phyloP scores from a whole-genome alignment of 2,113 vertebrate species.

The Corvus cornix region DNA sequence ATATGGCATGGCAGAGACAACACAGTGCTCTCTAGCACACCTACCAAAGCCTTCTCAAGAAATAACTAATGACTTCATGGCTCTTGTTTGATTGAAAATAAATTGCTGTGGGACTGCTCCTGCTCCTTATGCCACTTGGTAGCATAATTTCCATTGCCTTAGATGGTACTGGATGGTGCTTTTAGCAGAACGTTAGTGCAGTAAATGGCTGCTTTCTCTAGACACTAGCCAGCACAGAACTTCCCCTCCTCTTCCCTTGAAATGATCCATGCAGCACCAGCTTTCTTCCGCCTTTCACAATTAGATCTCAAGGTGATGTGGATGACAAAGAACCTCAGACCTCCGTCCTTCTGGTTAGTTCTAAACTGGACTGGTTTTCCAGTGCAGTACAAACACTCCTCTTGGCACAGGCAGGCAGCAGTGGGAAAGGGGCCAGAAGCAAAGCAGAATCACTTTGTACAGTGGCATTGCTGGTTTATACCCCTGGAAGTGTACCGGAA shows the following conservation, averaged over 20 bases:
- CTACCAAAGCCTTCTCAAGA: conserved; percentile 26
- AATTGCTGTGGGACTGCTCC: neutral
- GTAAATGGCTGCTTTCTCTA: neutral
- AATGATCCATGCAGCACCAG: neutral
- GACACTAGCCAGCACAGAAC: neutral
- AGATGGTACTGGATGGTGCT: neutral
- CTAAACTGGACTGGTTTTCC: neutral
- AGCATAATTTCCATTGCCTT: neutral
- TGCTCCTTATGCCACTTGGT: neutral
- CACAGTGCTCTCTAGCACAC: neutral
- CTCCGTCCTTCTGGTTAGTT: neutral
- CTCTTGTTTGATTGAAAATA: conserved; percentile 38
- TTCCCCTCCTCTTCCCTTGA: neutral
- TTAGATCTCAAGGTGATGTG: neutral
- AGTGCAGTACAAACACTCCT: neutral
- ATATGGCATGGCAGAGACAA: neutral
- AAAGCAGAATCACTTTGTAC: neutral
- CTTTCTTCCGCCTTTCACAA: neutral
- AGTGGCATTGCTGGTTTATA: neutral
- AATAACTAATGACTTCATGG: conserved; percentile 30
- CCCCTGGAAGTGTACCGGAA: neutral
- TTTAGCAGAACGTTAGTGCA: neutral
- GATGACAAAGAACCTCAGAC: neutral
- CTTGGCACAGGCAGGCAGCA: neutral
- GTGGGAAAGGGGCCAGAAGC: neutral